phyloP scores from a whole-genome alignment of 2,113 vertebrate species.

The Geococcyx californianus region DNA sequence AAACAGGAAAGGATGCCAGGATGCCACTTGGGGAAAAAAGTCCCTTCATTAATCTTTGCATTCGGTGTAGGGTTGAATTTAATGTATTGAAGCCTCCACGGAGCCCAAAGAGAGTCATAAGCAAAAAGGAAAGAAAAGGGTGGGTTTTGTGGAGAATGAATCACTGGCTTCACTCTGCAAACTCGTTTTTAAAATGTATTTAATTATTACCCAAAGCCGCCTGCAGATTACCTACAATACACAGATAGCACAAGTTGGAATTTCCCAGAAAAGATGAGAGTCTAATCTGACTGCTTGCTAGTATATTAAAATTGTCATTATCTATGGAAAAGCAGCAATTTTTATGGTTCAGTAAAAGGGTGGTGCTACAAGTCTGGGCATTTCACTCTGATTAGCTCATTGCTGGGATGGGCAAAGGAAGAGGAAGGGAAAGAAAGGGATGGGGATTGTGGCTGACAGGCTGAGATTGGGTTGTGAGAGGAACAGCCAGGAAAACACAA shows the following conservation, averaged over 20 bases:
- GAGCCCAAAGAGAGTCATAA: background rate
- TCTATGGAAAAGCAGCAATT: background rate
- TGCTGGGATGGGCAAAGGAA: background rate
- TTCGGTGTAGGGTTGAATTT: background rate
- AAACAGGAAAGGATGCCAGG: background rate
- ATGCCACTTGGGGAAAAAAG: background rate
- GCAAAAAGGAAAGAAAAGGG: background rate
- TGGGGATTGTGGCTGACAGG: too few species aligned
- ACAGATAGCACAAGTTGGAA: background rate
- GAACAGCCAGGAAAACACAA: background rate
- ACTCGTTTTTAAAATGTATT: background rate
- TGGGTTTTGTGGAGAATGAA: constrained; percentile 15
- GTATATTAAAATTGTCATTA: background rate
- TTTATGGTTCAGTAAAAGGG: background rate
- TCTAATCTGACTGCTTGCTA: background rate
- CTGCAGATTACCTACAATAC: background rate
- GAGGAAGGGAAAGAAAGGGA: background rate
- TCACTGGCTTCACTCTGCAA: background rate
- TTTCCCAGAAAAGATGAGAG: background rate
- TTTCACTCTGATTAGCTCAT: background rate
- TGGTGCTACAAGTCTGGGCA: background rate
- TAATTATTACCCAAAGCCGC: constrained; percentile 27
- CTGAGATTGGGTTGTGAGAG: background rate
- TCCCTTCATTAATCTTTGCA: background rate
- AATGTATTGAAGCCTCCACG: background rate